A percentile compares a stretch with the other conserved stretches of the same genome.
phyloP scores from a whole-genome alignment of 2,888 invertebrate species.

The Sesia apiformis region DNA sequence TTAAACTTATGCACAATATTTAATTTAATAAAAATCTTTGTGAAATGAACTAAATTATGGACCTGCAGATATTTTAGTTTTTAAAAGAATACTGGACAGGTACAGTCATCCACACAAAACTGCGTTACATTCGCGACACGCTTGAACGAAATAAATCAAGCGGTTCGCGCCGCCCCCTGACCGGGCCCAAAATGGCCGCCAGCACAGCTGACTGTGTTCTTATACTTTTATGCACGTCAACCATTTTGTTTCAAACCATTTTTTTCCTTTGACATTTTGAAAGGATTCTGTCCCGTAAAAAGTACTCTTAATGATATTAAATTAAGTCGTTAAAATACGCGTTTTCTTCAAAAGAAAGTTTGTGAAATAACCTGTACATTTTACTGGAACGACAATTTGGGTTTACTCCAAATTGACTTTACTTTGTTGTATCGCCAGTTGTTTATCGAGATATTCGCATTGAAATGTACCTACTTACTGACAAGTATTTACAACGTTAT shows the following conservation, averaged over 20 bases:
- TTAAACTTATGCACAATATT: too few relatives aligned
- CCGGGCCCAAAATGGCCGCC: constrained; percentile 59
- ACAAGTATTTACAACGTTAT: neutral
- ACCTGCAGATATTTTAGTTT: too few relatives aligned
- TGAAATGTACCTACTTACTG: neutral
- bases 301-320: neutral
- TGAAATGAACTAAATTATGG: too few relatives aligned
- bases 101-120: too few relatives aligned
- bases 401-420: constrained; percentile 21
- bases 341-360: neutral
- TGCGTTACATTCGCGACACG: constrained; percentile 13
- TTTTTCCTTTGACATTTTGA: constrained; percentile 12
- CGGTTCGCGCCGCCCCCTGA: constrained; percentile 40
- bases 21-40: too few relatives aligned
- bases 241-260: constrained; percentile 32
- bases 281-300: neutral
- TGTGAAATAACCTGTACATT: neutral
- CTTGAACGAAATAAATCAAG: constrained; percentile 52
- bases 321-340: neutral
- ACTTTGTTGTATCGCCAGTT: constrained; percentile 13
- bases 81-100: too few relatives aligned
- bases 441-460: neutral
- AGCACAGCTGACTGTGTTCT: constrained; percentile 48
- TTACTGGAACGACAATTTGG: constrained; percentile 15
- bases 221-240: constrained; percentile 38